Evolutionary conservation across 2,113 vertebrate species (phyloP).

Genomic region (Neomonachus schauinslandi): DNA sequence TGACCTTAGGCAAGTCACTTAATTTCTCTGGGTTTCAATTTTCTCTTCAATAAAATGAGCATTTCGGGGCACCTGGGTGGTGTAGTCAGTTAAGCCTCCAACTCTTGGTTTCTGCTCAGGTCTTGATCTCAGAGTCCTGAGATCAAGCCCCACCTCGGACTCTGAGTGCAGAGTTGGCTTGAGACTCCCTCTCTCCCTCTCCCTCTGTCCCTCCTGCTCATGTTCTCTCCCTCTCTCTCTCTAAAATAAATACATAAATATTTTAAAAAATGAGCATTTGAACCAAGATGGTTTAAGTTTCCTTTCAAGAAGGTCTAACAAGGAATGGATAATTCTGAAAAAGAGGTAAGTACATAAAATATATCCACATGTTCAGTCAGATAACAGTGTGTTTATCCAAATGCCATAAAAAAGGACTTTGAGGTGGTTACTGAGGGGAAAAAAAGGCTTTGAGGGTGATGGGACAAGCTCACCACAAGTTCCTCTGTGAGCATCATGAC

Average conservation of each 20-base stretch:
- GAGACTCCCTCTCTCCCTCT: background rate
- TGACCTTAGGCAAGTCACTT: background rate
- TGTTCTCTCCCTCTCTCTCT: background rate
- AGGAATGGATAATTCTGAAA: background rate
- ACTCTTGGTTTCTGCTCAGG: background rate
- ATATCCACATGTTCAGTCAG: background rate
- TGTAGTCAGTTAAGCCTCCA: background rate
- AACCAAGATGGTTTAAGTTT: accelerated
- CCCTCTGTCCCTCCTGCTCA: background rate
- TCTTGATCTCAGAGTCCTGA: background rate
- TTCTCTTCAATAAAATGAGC: background rate
- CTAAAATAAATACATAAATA: background rate
- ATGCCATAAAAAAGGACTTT: background rate
- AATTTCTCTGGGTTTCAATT: background rate
- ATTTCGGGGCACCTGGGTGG: background rate
- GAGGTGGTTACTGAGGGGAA: background rate
- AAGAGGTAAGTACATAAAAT: background rate
- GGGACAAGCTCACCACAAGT: background rate
- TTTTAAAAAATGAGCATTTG: background rate
- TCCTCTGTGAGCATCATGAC: background rate
- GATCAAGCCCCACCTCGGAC: too few relatives aligned
- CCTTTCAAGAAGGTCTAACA: background rate
- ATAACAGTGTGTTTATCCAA: background rate
- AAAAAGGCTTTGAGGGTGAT: background rate
- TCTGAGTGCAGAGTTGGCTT: background rate